A percentile compares a stretch with the other conserved stretches of the same genome.
Evolutionary conservation across 2,888 invertebrate genomes (phyloP).

Genomic region (Chymomyza caudatula): DNA sequence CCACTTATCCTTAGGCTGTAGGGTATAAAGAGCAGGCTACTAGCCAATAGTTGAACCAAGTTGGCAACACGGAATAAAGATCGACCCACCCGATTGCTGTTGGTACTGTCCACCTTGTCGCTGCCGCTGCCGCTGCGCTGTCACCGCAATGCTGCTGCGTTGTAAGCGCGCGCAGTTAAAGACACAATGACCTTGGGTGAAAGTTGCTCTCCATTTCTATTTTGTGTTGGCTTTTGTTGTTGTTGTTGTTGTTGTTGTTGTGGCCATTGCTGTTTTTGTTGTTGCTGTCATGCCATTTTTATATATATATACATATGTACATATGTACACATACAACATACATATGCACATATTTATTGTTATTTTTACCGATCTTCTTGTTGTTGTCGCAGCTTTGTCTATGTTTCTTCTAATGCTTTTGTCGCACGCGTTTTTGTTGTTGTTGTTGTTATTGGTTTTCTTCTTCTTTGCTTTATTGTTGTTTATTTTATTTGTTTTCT

Average conservation of each 20-base stretch:
- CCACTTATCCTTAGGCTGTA: not conserved
- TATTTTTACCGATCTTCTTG: slow-evolving; percentile 29
- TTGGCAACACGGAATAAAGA: slow-evolving; percentile 36
- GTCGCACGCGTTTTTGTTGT: not conserved
- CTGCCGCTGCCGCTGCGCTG: slow-evolving; percentile 33
- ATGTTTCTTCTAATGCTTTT: not conserved
- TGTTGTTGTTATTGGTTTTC: slow-evolving; percentile 38
- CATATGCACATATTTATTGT: slow-evolving; percentile 41
- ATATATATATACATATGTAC: slow-evolving; percentile 19
- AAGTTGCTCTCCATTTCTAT: slow-evolving; percentile 69
- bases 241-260: slow-evolving; percentile 17
- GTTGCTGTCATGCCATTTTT: slow-evolving; percentile 48
- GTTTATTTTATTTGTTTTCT: slow-evolving; percentile 10
- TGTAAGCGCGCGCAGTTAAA: slow-evolving; percentile 39
- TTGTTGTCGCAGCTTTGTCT: not conserved
- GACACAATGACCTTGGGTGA: slow-evolving; percentile 68
- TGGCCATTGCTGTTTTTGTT: slow-evolving; percentile 4
- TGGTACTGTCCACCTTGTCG: slow-evolving; percentile 12
- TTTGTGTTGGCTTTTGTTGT: slow-evolving; percentile 34
- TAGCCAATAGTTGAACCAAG: slow-evolving; percentile 23
- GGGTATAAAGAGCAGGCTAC: not conserved
- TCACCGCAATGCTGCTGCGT: slow-evolving; percentile 7
- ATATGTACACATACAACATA: not conserved
- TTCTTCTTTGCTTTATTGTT: slow-evolving; percentile 29
- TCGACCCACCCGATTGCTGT: slow-evolving; percentile 7